Base-by-base conservation (phyloP, 2,113 vertebrate species). In the Megalops atlanticus region DNA sequence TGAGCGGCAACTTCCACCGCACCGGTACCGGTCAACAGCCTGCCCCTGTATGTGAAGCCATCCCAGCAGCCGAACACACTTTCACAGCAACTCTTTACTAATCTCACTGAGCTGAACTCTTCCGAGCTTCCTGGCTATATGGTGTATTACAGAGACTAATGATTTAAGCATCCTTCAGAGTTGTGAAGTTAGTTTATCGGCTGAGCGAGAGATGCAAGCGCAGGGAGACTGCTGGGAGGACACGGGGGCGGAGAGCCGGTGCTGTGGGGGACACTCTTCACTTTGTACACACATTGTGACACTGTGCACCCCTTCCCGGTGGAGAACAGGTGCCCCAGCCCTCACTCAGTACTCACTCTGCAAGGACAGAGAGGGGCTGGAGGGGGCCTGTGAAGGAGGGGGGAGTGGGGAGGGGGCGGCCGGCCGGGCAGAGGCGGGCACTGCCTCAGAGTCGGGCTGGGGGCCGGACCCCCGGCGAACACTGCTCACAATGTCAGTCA, bases 291-390 rank as follows among this genome's bases (percentile, higher is more conserved):
- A n/a, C n/a, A n/a, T n/a, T n/a, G n/a, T n/a, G 43, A 1, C 43
- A 45, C 43, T 14, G 15, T 6, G 21, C 39, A 41, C 8, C 21
- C 72, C 72, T 21, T n/a, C 52, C 52, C 27, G 0, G n/a, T n/a
- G n/a, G n/a, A n/a, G n/a, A n/a, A n/a, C n/a, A n/a, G n/a, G n/a
- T n/a, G n/a, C 31, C 74, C 3, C 43, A 12, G 43, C 27, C 52
- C n/a, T 38, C 31, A 78, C 80, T 77, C 18, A 8, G 88, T 94
- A 95, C 94, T 95, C 93, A 95, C 95, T 92, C 91, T 94, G 94
- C 79, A 91, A 83, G 85, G 89, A 87, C 36, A 80, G 11, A 43
- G 54, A 49, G 31, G 31, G 21, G 16, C 49, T 35, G 8, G 35
- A 24, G 8, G 47, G 33, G 21, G 33, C 52, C 52, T 31, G 58